Evolutionary conservation across 2,888 invertebrate species (phyloP).

Genomic region (Ariolimax columbianus): DNA sequence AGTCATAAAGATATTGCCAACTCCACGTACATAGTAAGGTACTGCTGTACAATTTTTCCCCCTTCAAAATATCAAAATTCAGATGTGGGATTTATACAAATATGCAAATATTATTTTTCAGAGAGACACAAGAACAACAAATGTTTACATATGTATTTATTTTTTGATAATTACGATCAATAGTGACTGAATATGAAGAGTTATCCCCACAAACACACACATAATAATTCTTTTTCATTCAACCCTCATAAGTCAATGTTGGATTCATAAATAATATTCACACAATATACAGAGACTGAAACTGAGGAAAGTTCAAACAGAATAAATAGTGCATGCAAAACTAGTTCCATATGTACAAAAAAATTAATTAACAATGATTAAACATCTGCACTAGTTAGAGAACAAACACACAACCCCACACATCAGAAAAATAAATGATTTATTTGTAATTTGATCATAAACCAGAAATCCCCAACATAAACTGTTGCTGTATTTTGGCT

Average conservation of each 20-base stretch:
- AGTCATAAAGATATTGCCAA: too few relatives aligned
- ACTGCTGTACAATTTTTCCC: too few relatives aligned
- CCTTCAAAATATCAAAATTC: too few relatives aligned
- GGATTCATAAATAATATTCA: conserved; percentile 40
- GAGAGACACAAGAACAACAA: not conserved
- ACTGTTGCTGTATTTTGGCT: too few relatives aligned
- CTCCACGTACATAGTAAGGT: too few relatives aligned
- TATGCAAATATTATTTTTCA: not conserved
- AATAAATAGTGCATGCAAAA: conserved; percentile 35
- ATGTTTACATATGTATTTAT: conserved; percentile 16
- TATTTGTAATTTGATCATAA: too few relatives aligned
- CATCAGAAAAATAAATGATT: too few relatives aligned
- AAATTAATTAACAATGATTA: not conserved
- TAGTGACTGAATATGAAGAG: conserved; percentile 12
- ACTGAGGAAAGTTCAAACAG: not conserved
- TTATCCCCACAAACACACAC: conserved; percentile 26
- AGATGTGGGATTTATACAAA: too few relatives aligned
- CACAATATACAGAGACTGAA: conserved; percentile 35
- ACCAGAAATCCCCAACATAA: too few relatives aligned
- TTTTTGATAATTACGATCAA: conserved; percentile 28
- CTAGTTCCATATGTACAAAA: conserved; percentile 26
- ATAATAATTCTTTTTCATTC: not conserved
- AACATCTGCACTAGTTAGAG: not conserved
- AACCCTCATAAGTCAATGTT: not conserved
- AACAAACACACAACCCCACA: too few relatives aligned